Evolutionary conservation across 2,888 invertebrate genomes (phyloP).

Genomic region (Heliothis peltigera): DNA sequence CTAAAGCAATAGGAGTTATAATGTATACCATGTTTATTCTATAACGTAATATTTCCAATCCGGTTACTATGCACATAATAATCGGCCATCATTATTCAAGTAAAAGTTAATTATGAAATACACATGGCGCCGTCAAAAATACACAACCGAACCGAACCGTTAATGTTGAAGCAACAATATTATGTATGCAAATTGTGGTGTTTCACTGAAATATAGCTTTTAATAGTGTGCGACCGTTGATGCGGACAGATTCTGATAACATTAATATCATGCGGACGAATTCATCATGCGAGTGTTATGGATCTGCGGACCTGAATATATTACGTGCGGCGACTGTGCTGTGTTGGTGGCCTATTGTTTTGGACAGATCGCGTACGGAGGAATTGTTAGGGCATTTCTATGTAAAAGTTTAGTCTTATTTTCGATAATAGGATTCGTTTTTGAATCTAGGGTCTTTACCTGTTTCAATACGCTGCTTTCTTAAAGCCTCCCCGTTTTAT

Average conservation of each 20-base stretch:
- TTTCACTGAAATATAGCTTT: conserved; percentile 67
- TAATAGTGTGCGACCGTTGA: conserved; percentile 64
- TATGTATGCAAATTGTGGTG: conserved; percentile 69
- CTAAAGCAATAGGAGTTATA: background rate
- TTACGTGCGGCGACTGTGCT: conserved; percentile 6
- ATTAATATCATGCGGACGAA: conserved; percentile 64
- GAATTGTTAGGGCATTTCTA: background rate
- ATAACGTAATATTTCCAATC: too few relatives aligned
- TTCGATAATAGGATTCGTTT: too few relatives aligned
- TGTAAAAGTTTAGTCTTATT: too few relatives aligned
- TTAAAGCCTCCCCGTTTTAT: too few relatives aligned
- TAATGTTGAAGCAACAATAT: conserved; percentile 63
- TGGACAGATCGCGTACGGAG: background rate
- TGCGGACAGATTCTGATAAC: conserved; percentile 68
- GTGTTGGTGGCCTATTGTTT: background rate
- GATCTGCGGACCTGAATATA: conserved; percentile 23
- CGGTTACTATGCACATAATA: background rate
- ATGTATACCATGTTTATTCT: too few relatives aligned
- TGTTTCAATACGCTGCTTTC: too few relatives aligned
- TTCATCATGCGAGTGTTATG: conserved; percentile 49
- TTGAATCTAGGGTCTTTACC: too few relatives aligned
- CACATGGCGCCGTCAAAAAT: conserved; percentile 31
- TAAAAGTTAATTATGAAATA: conserved; percentile 37
- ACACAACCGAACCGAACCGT: conserved; percentile 18
- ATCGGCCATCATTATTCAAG: background rate